Percentiles rank a stretch among this genome's conserved stretches.
Conservation (phyloP, 2,113 vertebrate genomes). For the Halichoeres trimaculatus region DNA sequence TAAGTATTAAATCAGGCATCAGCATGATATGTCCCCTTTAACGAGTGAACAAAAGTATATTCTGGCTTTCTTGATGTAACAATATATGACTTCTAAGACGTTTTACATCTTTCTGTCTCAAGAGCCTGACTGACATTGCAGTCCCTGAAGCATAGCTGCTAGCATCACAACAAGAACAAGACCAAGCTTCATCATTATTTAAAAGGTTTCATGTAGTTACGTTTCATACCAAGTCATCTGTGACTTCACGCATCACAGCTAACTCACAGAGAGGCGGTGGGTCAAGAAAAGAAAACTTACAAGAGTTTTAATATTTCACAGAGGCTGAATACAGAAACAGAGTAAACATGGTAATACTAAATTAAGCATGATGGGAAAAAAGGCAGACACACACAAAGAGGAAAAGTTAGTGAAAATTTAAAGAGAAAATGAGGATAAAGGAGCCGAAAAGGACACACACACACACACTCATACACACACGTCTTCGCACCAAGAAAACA, state of each 20-base stretch:
- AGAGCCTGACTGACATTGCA: neutral
- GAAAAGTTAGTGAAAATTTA: neutral
- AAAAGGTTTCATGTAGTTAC: neutral
- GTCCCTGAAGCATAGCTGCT: neutral
- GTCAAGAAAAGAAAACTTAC: conserved; percentile 14
- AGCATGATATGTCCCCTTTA: too few relatives aligned
- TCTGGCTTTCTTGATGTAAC: neutral
- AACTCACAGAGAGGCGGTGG: neutral
- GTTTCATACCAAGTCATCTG: neutral
- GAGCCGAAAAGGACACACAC: neutral
- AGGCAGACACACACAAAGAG: neutral
- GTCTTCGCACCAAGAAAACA: conserved; percentile 28
- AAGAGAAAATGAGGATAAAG: conserved; percentile 8
- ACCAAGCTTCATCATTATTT: neutral
- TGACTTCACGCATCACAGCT: neutral
- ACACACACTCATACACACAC: neutral
- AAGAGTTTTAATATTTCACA: conserved; percentile 12
- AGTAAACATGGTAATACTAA: conserved; percentile 7
- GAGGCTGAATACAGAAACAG: neutral
- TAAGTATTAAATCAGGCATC: too few relatives aligned
- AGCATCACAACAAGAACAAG: neutral
- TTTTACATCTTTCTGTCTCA: too few relatives aligned
- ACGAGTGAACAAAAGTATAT: too few relatives aligned
- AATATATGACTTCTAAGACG: neutral
- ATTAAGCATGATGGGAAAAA: neutral